Evolutionary conservation across 2,888 invertebrate genomes (phyloP).

Genomic region (Encarsia formosa): DNA sequence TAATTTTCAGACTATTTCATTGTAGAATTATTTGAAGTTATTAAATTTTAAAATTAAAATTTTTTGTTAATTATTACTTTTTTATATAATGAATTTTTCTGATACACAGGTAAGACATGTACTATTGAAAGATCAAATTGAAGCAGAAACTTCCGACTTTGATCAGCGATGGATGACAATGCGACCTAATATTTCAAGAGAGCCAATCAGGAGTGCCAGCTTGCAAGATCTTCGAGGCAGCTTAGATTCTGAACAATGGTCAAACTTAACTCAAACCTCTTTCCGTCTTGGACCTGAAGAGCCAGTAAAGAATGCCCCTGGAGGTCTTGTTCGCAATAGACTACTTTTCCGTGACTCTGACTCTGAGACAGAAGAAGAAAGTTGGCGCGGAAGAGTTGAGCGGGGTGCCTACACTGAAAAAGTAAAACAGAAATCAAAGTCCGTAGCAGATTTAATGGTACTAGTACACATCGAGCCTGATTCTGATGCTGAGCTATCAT

Average conservation of each 20-base stretch:
- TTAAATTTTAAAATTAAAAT: background rate
- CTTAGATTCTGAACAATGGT: conserved; percentile 50
- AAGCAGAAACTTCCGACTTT: conserved; percentile 56
- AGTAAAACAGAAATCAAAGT: conserved; percentile 63
- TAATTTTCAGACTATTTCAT: background rate
- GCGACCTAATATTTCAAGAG: conserved; percentile 60
- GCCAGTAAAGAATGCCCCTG: conserved; percentile 38
- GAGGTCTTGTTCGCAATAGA: conserved; percentile 11
- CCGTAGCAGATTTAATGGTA: conserved; percentile 65
- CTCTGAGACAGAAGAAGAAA: conserved; percentile 63
- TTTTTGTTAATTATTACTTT: background rate
- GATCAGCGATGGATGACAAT: conserved; percentile 70
- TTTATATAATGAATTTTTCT: background rate
- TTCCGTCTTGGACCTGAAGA: conserved; percentile 47
- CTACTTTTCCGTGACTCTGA: conserved; percentile 50
- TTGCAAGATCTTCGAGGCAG: conserved; percentile 67
- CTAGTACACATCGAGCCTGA: conserved; percentile 65
- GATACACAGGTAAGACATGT: conserved; percentile 31
- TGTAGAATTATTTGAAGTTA: background rate
- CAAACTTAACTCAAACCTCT: conserved; percentile 35
- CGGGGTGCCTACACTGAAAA: conserved; percentile 60
- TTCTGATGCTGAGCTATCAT: conserved; percentile 57
- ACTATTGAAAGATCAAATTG: conserved; percentile 37
- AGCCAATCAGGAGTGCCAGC: conserved; percentile 44
- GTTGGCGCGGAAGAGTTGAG: conserved; percentile 60